phyloP scores from a whole-genome alignment of 1,140 invertebrate species.

The Sarcophaga bullata region DNA sequence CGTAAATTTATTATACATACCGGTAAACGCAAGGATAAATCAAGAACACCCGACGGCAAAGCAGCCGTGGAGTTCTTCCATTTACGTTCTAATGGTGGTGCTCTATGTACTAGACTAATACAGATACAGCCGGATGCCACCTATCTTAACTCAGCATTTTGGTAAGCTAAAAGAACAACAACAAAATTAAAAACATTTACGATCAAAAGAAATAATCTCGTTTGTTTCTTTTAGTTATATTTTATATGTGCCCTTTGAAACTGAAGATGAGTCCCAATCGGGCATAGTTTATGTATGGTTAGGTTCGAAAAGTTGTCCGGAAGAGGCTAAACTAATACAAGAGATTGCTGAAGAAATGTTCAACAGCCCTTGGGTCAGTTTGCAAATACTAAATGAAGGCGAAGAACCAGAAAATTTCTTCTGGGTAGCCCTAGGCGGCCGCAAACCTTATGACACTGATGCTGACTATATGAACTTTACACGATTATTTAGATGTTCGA shows the following conservation, averaged over 20 bases:
- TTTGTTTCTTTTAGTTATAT: conserved; percentile 79
- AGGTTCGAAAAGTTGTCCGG: conserved; percentile 86
- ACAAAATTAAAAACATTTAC: not conserved
- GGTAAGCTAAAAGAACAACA: conserved; percentile 71
- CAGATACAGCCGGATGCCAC: conserved; percentile 86
- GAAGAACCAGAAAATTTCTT: conserved; percentile 99
- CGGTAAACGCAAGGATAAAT: conserved; percentile 81
- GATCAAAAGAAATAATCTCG: not conserved
- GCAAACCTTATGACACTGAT: conserved; percentile 90
- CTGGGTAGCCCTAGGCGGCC: conserved; percentile 94
- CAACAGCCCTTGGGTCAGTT: conserved; percentile 86
- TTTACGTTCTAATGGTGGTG: conserved; percentile 93
- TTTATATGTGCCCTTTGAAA: conserved; percentile 94
- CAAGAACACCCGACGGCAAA: conserved; percentile 67
- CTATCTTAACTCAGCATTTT: conserved; percentile 85
- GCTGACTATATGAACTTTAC: conserved; percentile 95
- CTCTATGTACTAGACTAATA: conserved; percentile 92
- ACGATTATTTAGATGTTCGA: conserved; percentile 96
- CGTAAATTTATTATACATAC: conserved; percentile 93
- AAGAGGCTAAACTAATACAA: conserved; percentile 89
- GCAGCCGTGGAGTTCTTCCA: conserved; percentile 93
- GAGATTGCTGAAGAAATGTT: conserved; percentile 96
- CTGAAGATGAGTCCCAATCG: conserved; percentile 84
- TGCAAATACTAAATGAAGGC: conserved; percentile 92
- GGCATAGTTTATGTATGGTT: conserved; percentile 99